phyloP scores from a whole-genome alignment of 2,797 vertebrate genomes.

The Vultur gryphus region DNA sequence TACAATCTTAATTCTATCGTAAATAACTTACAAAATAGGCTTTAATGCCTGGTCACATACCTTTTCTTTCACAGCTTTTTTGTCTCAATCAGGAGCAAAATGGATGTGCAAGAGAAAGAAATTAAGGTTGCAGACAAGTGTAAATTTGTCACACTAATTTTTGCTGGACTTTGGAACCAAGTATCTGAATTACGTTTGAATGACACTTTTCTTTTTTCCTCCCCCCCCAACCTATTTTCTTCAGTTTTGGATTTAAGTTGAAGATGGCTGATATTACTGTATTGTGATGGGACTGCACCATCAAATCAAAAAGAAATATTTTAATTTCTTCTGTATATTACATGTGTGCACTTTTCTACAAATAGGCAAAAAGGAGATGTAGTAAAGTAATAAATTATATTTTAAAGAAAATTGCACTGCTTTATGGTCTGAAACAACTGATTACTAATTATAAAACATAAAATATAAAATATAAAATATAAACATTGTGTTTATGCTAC shows the following conservation, averaged over 20 bases:
- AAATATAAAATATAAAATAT: background rate
- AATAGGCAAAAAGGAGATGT: background rate
- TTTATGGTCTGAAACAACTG: background rate
- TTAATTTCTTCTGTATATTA: background rate
- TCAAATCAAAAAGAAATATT: background rate
- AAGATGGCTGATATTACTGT: background rate
- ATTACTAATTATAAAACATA: background rate
- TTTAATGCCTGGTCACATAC: background rate
- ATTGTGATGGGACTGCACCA: background rate
- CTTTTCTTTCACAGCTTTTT: background rate
- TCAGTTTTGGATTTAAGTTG: background rate
- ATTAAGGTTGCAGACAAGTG: background rate
- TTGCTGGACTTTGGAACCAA: background rate
- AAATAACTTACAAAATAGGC: background rate
- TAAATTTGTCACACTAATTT: background rate
- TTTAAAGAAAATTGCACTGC: background rate
- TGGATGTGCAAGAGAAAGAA: background rate
- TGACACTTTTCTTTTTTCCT: rapidly evolving
- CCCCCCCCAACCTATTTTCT: background rate
- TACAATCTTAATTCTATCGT: background rate
- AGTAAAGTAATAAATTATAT: background rate
- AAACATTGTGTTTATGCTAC: background rate
- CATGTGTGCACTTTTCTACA: background rate
- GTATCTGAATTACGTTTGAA: too few relatives aligned
- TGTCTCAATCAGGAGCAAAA: background rate